A percentile compares a stretch with the other conserved stretches of the same genome.
These are phyloP conservation scores for Megastigmus dorsalis DNA, from an alignment of 2,888 invertebrate species.

Conservation along the genomic window DNA sequence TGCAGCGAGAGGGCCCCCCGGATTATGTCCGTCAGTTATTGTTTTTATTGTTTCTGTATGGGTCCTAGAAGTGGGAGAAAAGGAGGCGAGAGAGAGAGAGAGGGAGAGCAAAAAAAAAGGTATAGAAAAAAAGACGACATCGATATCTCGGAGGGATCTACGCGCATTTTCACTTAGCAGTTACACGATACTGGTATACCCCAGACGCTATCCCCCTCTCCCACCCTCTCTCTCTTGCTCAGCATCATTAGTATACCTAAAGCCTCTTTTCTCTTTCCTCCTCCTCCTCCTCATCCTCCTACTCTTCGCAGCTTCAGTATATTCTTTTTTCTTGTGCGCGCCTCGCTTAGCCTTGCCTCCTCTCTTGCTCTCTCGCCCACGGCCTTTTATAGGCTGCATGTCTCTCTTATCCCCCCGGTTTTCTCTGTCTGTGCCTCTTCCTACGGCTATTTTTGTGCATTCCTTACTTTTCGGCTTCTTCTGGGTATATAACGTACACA, in stretches of 20 bases:
- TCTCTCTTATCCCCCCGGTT: neutral
- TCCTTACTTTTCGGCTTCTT: constrained; percentile 55
- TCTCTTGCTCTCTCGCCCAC: constrained; percentile 6
- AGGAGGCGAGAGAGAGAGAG: constrained; percentile 14
- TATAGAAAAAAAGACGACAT: constrained; percentile 34
- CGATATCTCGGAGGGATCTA: constrained; percentile 58
- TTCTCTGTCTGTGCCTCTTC: neutral
- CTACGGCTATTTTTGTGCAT: constrained; percentile 52
- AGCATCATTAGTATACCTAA: constrained; percentile 69
- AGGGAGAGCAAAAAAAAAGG: constrained; percentile 18
- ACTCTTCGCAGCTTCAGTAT: too few species aligned
- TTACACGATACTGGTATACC: constrained; percentile 69
- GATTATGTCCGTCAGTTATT: constrained; percentile 54
- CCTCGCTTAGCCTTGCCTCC: constrained; percentile 21
- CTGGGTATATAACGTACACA: too few species aligned
- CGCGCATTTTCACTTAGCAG: constrained; percentile 73
- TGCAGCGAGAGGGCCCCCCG: constrained; percentile 29
- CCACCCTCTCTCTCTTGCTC: too few species aligned
- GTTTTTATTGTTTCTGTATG: constrained; percentile 57
- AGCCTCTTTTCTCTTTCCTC: constrained; percentile 58
- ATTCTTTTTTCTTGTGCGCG: neutral
- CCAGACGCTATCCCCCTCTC: too few species aligned
- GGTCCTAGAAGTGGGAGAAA: constrained; percentile 10
- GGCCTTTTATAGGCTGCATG: too few species aligned
- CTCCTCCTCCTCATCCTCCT: constrained; percentile 43